Evolutionary conservation across 1,140 invertebrate species (phyloP), one percentile per base, ranked within the genome.

Genomic region (Pectinophora gossypiella): DNA sequence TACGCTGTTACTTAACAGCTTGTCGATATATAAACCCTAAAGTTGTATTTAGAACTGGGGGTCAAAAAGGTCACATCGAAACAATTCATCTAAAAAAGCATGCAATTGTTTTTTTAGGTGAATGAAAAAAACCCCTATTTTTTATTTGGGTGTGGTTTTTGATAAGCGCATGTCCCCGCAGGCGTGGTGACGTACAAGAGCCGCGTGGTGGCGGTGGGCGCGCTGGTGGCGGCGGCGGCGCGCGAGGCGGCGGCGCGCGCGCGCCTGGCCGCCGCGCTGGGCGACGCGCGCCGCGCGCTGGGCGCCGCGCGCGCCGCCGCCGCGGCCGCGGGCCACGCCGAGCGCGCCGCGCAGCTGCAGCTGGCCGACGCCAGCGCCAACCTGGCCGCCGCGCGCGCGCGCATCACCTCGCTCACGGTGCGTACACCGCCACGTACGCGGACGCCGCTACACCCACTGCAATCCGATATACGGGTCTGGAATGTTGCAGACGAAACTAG

Each of bases 141-240:
- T 57, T 45, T 21, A 51, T 43, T 10, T 9, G 15, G 40, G 19
- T 43, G 9, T 49, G 9, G 48, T 27, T 49, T 20, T 46, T 20
- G 7, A 5, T 15, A 18, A 19, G 12, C 2, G 13, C 13, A 35
- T 35, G 1, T 22, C 13, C 12, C 19, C 16, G 2, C 59, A 82
- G 81, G 78, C 7, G 45, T 85, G 40, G 77, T 85, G 43, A 64
- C 57, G 61, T 85, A 79, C 64, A 76, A 76, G 46, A 67, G 64
- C 1, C 76, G 81, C 12, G 61, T 81, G 47, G 62, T 85, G 20
- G 76, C 79, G 59, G 68, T 82, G 50, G 70, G 72, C 44, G 73
- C 78, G 40, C 55, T 78, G 48, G 68, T 85, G 35, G 56, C 56
- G 19, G 66, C 56, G 4, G 65, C 53, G n/a, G 63, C 64, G 38